Conservation (phyloP, 2,113 vertebrate species). For the Psilopsiagon aymara region DNA sequence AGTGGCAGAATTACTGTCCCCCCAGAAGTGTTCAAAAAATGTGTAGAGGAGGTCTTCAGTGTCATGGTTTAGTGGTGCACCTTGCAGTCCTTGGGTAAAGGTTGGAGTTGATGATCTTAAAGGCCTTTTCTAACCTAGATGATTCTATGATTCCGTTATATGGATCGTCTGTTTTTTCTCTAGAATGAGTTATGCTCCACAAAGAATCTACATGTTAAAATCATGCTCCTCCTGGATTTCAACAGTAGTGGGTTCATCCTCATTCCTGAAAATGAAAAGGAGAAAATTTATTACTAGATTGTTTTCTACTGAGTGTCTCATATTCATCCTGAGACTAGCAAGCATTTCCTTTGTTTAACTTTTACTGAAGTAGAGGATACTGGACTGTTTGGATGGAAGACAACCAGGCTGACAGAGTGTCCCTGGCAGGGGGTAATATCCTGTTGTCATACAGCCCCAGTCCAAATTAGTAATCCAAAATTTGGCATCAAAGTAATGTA, state of each 20-base stretch:
- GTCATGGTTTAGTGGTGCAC: neutral
- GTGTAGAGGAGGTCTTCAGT: neutral
- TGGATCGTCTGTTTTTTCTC: neutral
- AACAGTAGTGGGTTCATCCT: neutral
- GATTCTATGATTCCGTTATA: neutral
- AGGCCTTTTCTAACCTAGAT: neutral
- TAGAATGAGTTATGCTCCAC: neutral
- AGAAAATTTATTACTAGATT: neutral
- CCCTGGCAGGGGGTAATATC: neutral
- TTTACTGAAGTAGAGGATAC: neutral
- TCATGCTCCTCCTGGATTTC: neutral
- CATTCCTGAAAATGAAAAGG: neutral
- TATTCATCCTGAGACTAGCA: neutral
- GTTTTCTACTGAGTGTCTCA: neutral
- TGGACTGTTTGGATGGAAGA: neutral
- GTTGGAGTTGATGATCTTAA: neutral
- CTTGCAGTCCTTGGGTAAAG: neutral
- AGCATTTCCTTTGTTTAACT: neutral
- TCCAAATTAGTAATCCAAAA: neutral
- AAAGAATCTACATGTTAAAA: neutral
- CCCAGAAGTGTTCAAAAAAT: neutral
- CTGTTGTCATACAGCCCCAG: neutral
- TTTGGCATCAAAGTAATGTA: neutral
- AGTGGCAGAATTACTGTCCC: neutral
- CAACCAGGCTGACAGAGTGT: neutral